Base-by-base conservation (phyloP, 2,888 invertebrate genomes). In the Ctena decussata region DNA sequence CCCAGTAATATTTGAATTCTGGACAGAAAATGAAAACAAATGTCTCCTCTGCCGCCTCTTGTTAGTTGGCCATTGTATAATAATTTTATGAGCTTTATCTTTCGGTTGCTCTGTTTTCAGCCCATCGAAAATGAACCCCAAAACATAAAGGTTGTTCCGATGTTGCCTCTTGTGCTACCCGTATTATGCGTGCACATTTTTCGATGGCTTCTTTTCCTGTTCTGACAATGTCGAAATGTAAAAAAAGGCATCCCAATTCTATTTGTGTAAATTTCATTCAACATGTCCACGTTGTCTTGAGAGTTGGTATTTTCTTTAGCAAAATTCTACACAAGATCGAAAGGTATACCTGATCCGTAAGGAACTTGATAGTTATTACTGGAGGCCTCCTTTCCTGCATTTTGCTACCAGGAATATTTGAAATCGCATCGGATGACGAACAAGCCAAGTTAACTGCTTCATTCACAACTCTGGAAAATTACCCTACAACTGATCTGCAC, bases 1-100 rank as follows among this genome's bases (percentile, higher is more conserved):
- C 21, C 76, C 76, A 76, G 60, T 60, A 76, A 32, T 27, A 35
- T 32, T 76, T 76, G 0, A 27, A 15, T 6, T 53, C 69, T 21
- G 69, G 37, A 21, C 69, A 27, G 32, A 6, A 27, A 15, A 69
- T 11, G 30, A 69, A 69, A 12, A 69, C 8, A 32, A 0, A 27
- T 32, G 21, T 8, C 6, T 57, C 6, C n/a, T 60, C 75, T n/a
- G 60, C 57, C n/a, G 15, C 39, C n/a, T 53, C 24, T 24, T 27
- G 30, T 3, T 27, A 12, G 32, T 32, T 32, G 35, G n/a, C 53
- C 35, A 75, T n/a, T 57, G 12, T 32, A 57, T 30, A 21, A 75
- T 57, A 30, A 57, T 32, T 32, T 35, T n/a, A 3, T 57, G 37
- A 32, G 35, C 32, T 41, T 11, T 37, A 53, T 75, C 75, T 53